Conservation (phyloP, 2,797 vertebrate genomes). For the Neosilurus hyrtlii region DNA sequence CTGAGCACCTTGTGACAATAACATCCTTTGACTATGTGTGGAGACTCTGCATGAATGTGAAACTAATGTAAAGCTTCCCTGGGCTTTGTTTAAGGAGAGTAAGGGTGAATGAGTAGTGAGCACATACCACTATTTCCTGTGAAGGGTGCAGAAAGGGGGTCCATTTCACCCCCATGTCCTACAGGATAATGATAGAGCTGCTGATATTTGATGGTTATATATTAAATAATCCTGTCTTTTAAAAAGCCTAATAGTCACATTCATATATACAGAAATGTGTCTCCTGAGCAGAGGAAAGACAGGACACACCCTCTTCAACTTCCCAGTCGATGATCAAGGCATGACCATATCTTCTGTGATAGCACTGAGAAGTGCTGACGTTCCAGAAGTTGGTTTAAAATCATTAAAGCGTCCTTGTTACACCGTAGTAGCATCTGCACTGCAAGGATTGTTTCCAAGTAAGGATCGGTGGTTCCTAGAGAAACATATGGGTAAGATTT, state of each 20-base stretch:
- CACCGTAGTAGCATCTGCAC: too few species aligned
- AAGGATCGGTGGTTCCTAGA: neutral
- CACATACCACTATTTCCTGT: constrained; percentile 8
- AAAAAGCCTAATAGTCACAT: neutral
- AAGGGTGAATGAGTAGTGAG: neutral
- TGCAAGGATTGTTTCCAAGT: neutral
- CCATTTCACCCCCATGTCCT: neutral
- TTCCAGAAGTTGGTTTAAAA: neutral
- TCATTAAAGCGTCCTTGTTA: neutral
- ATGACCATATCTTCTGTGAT: too few species aligned
- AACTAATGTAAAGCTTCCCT: neutral
- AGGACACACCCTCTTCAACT: neutral
- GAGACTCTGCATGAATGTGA: neutral
- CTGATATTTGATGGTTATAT: neutral
- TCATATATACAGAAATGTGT: neutral
- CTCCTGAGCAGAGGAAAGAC: neutral
- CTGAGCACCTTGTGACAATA: neutral
- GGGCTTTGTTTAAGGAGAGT: neutral
- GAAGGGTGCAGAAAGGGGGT: constrained; percentile 5
- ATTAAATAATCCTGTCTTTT: neutral
- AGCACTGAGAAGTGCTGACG: neutral
- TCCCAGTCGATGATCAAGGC: too few species aligned
- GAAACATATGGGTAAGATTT: too few species aligned
- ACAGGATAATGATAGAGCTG: neutral
- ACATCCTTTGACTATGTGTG: neutral